Percentiles rank a stretch among this genome's conserved stretches.
phyloP scores from a whole-genome alignment of 1,140 invertebrate species.

The Drosophila azteca region DNA sequence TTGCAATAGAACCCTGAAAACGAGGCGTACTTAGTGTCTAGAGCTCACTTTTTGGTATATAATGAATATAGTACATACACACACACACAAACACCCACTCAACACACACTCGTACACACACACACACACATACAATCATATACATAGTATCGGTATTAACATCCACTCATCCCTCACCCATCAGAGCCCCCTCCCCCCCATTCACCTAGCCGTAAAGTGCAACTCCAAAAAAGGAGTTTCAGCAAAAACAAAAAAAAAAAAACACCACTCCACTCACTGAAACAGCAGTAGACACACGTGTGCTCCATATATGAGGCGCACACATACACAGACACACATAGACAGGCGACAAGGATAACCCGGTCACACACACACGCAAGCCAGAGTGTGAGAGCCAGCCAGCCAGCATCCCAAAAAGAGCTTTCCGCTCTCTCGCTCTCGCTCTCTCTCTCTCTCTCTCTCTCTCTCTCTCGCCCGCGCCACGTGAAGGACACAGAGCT shows the following conservation, averaged over 20 bases:
- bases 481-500: constrained; percentile 17
- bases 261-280: constrained; percentile 12
- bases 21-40: constrained; percentile 2
- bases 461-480: constrained; percentile 1
- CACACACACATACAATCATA: constrained; percentile 7
- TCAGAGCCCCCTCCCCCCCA: constrained; percentile 19
- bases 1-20: constrained; percentile 29
- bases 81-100: constrained; percentile 39
- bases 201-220: constrained; percentile 45
- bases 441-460: background rate
- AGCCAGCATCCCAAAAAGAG: constrained; percentile 18
- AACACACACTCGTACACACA: constrained; percentile 24
- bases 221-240: constrained; percentile 23
- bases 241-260: no score
- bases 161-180: constrained; percentile 4
- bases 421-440: constrained; percentile 2
- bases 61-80: constrained; percentile 22
- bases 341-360: constrained; percentile 46
- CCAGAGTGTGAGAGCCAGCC: constrained; percentile 44
- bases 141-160: constrained; percentile 28
- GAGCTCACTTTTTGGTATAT: constrained; percentile 20
- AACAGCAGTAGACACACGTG: constrained; percentile 24
- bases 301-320: constrained; percentile 46
- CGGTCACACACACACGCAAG: constrained; percentile 50
- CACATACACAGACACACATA: constrained; percentile 25